Base-by-base conservation (phyloP, 2,797 vertebrate species). In the Rhinichthys osculus region DNA sequence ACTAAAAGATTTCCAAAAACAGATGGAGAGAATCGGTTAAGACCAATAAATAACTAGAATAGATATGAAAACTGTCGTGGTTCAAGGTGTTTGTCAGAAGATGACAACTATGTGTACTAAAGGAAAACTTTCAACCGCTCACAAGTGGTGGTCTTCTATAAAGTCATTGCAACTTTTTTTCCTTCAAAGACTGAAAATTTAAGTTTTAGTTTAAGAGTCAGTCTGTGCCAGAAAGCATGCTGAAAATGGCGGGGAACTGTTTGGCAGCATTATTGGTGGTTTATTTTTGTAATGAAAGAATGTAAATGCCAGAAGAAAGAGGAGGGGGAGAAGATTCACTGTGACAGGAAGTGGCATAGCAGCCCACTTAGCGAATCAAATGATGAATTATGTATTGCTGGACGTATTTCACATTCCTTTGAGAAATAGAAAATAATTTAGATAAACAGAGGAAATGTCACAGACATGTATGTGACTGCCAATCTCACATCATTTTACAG, bases 301-400 rank as follows among this genome's bases (percentile, higher is more conserved):
- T 77, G 52, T 47, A 79, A 82, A 64, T 72, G 73, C 8, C 27
- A 79, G 35, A 81, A 76, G 40, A 77, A 69, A 54, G 52, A 44
- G 38, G 59, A 76, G 54, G 14, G 62, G 82, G 52, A n/a, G 52
- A 42, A 74, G 47, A 77, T 44, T 78, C 84, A 59, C 64, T 44
- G 71, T 57, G 70, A 10, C 85, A 78, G 86, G 80, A 89, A 86
- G 87, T 85, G 83, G 82, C 83, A 27, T 17, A 54, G 6, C 81
- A 30, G 17, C 59, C 85, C 70, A 52, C 19, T 76, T 17, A 17
- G 81, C 78, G 59, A 81, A 71, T 74, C 21, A 67, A 30, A 69
- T 42, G 3, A 84, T 54, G 50, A 30, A 40, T 47, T 69, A 74
- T 76, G 9, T 8, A 71, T 54, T 67, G 42, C 38, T 77, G 81